These are phyloP conservation scores for Prochilodus magdalenae DNA, from an alignment of 2,113 vertebrate genomes.

Conservation along the genomic window DNA sequence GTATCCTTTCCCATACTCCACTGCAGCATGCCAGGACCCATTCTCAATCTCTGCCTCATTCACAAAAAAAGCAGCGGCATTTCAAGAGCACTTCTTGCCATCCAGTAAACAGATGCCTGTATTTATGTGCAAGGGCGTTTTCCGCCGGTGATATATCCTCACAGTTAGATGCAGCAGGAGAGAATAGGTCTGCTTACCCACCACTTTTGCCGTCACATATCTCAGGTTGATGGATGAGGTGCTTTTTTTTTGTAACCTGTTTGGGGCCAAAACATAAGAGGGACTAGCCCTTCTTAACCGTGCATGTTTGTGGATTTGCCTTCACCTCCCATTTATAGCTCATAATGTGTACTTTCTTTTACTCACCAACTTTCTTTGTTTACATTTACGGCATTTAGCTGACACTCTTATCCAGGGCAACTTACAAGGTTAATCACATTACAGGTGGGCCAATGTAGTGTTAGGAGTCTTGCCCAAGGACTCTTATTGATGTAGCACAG, in stretches of 20 bases:
- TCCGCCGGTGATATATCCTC: constrained; percentile 9
- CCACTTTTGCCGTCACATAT: constrained; percentile 23
- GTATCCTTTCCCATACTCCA: constrained; percentile 20
- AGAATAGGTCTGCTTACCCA: constrained; percentile 31
- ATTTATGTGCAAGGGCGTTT: constrained; percentile 29
- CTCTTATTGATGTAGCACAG: too few relatives aligned
- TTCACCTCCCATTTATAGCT: neutral
- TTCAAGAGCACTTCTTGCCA: constrained; percentile 20
- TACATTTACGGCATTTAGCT: too few relatives aligned
- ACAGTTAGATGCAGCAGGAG: constrained; percentile 2
- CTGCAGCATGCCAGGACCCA: constrained; percentile 14
- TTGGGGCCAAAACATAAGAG: constrained; percentile 1
- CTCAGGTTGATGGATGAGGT: constrained; percentile 34
- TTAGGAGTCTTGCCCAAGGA: too few relatives aligned
- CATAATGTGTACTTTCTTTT: neutral
- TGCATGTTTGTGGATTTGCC: neutral
- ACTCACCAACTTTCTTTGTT: too few relatives aligned
- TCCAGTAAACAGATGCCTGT: constrained; percentile 31
- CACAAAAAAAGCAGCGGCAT: constrained; percentile 48
- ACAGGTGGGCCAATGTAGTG: too few relatives aligned
- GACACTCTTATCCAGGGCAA: too few relatives aligned
- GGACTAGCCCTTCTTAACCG: neutral
- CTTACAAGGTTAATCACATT: too few relatives aligned
- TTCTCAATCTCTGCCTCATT: constrained; percentile 58
- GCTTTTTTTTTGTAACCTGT: constrained; percentile 27